A percentile compares a stretch with the other conserved stretches of the same genome.
These are phyloP conservation scores for Felis chaus DNA, from an alignment of 2,113 vertebrate species.

Conservation along the genomic window DNA sequence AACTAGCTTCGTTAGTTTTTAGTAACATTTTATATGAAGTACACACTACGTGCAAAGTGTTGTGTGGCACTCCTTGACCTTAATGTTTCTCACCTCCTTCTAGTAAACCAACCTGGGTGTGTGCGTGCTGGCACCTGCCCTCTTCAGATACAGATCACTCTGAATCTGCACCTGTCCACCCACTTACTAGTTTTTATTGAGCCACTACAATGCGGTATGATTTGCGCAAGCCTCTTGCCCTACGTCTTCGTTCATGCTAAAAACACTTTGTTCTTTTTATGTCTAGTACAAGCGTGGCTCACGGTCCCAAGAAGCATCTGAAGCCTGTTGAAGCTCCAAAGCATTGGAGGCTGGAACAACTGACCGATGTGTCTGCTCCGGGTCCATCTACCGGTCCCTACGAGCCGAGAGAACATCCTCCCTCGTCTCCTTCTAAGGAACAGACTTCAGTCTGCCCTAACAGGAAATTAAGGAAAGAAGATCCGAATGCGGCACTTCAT, in stretches of 20 bases:
- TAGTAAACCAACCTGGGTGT: not conserved
- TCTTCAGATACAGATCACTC: not conserved
- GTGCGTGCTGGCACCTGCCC: too few species aligned
- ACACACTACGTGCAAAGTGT: not conserved
- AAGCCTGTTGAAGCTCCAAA: conserved; percentile 94
- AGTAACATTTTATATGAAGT: not conserved
- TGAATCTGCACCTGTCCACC: not conserved
- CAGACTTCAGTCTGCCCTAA: conserved; percentile 93
- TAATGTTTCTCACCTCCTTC: not conserved
- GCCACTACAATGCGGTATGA: not conserved
- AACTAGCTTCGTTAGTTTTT: not conserved
- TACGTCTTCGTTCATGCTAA: not conserved
- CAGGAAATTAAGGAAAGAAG: conserved; percentile 96
- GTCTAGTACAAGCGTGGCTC: conserved; percentile 80
- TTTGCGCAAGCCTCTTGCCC: not conserved
- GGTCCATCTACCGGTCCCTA: conserved; percentile 95
- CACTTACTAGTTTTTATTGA: not conserved
- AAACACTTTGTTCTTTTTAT: not conserved
- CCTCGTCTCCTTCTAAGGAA: conserved; percentile 96
- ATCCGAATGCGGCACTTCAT: conserved; percentile 96
- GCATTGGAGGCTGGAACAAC: conserved; percentile 92
- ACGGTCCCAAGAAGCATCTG: conserved; percentile 95
- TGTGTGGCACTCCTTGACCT: not conserved
- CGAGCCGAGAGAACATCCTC: conserved; percentile 94
- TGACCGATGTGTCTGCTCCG: conserved; percentile 93